Evolutionary conservation across 1,140 invertebrate genomes (phyloP).

Genomic region (Alviniconcha marisindica): DNA sequence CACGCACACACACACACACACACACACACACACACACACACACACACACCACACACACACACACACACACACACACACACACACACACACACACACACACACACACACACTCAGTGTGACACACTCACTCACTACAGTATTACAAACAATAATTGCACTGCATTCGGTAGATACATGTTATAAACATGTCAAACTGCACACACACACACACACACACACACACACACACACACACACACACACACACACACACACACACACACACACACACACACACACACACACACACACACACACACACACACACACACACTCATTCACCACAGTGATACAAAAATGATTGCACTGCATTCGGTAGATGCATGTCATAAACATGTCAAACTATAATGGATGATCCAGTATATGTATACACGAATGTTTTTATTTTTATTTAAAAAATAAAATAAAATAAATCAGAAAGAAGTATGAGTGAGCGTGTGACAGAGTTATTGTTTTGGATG

Average conservation of each 20-base stretch:
- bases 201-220: background rate
- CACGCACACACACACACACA: background rate
- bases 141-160: background rate
- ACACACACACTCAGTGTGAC: background rate
- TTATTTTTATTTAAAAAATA: too few relatives aligned
- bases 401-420: too few relatives aligned
- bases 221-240: background rate
- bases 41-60: background rate
- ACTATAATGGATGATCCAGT: too few relatives aligned
- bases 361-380: background rate
- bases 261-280: conserved; percentile 3
- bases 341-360: background rate
- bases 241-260: background rate
- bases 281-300: background rate
- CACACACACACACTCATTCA: background rate
- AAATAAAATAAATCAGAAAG: too few relatives aligned
- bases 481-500: too few relatives aligned
- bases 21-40: background rate
- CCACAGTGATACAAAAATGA: background rate
- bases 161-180: background rate
- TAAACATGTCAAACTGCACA: background rate
- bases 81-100: background rate
- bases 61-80: background rate
- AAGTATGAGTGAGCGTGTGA: too few relatives aligned
- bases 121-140: background rate